Evolutionary conservation across 1,140 invertebrate genomes (phyloP).

Genomic region (Centruroides sculpturatus): DNA sequence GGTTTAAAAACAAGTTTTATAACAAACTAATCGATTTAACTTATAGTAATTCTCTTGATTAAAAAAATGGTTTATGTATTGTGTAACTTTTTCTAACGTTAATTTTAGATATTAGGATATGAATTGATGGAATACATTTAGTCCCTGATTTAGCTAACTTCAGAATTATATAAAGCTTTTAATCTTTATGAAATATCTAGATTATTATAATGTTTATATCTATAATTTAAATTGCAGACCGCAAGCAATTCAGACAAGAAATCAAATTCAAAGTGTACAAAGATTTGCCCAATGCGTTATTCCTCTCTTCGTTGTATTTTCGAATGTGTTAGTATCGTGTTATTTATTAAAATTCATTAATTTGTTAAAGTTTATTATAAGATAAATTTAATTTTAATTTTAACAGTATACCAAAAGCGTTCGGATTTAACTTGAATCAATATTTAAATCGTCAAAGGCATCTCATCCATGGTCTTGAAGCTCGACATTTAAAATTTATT

Average conservation of each 20-base stretch:
- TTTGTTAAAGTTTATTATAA: conserved; percentile 11
- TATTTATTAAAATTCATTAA: conserved; percentile 20
- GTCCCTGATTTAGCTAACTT: too few relatives aligned
- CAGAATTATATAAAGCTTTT: too few relatives aligned
- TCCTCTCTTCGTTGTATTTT: conserved; percentile 61
- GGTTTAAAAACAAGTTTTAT: conserved; percentile 24
- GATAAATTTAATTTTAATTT: background rate
- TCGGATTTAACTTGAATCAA: conserved; percentile 48
- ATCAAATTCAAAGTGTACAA: conserved; percentile 62
- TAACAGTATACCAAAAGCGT: conserved; percentile 20
- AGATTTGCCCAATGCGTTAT: conserved; percentile 67
- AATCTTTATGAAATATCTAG: too few relatives aligned
- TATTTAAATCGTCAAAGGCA: conserved; percentile 57
- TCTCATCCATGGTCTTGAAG: conserved; percentile 62
- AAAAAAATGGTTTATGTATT: too few relatives aligned
- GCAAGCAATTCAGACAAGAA: conserved; percentile 61
- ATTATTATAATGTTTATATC: background rate
- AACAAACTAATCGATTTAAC: background rate
- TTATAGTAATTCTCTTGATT: too few relatives aligned
- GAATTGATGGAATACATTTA: too few relatives aligned
- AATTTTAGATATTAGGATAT: too few relatives aligned
- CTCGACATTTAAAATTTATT: conserved; percentile 54
- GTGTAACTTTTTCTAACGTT: too few relatives aligned
- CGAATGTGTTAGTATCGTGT: conserved; percentile 23
- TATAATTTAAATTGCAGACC: conserved; percentile 31